Evolutionary conservation across 2,797 vertebrate species (phyloP).

Genomic region (Lagodon rhomboides): DNA sequence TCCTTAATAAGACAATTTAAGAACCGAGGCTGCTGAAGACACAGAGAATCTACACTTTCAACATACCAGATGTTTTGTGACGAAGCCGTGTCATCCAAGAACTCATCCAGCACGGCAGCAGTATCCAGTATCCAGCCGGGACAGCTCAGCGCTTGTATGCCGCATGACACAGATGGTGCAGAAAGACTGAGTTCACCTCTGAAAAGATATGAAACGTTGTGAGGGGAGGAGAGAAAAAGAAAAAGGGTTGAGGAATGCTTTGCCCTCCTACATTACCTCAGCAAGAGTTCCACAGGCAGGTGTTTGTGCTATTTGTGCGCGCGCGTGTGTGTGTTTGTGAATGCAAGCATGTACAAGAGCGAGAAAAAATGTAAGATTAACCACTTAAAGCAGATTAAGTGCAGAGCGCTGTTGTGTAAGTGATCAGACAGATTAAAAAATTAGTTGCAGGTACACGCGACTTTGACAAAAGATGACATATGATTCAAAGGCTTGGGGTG

Average conservation of each 20-base stretch:
- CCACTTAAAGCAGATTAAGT: neutral
- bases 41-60: neutral
- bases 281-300: slow-evolving; percentile 67
- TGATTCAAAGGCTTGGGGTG: slow-evolving; percentile 21
- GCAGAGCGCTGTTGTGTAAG: neutral
- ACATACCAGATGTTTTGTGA: slow-evolving; percentile 62
- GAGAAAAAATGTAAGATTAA: neutral
- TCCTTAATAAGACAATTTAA: neutral
- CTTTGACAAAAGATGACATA: neutral
- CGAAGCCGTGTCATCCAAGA: slow-evolving; percentile 34
- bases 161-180: slow-evolving; percentile 20
- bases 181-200: slow-evolving; percentile 39
- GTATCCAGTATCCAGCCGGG: slow-evolving; percentile 18
- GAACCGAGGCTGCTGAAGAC: neutral
- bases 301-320: slow-evolving; percentile 55
- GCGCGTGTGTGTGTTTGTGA: slow-evolving; percentile 1
- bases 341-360: neutral
- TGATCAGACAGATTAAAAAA: slow-evolving; percentile 16
- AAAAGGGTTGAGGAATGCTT: slow-evolving; percentile 65
- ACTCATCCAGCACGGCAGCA: slow-evolving; percentile 16
- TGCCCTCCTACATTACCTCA: slow-evolving; percentile 80
- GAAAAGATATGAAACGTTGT: slow-evolving; percentile 48
- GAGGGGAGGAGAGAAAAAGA: slow-evolving; percentile 67
- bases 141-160: neutral
- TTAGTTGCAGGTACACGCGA: neutral